phyloP scores from a whole-genome alignment of 1,140 invertebrate species.

The Whitmania pigra region DNA sequence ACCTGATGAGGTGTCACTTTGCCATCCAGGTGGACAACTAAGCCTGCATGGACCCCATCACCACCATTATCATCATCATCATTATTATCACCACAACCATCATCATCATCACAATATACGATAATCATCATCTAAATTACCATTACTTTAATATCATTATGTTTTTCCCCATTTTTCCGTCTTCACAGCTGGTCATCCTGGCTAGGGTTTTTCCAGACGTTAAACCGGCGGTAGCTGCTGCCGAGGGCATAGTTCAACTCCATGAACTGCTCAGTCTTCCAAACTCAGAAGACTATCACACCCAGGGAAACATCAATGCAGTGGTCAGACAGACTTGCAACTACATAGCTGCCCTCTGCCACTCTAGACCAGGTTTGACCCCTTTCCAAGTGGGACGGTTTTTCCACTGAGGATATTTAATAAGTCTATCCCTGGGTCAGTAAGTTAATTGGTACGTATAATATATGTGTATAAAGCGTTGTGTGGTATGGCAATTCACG shows the following conservation, averaged over 20 bases:
- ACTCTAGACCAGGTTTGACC: slow-evolving; percentile 4
- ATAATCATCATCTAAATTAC: too few relatives aligned
- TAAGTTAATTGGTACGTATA: too few relatives aligned
- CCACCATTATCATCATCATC: background rate
- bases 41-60: background rate
- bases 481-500: too few relatives aligned
- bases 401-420: too few relatives aligned
- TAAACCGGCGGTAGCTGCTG: slow-evolving; percentile 33
- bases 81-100: background rate
- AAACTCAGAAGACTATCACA: background rate
- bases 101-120: too few relatives aligned
- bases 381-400: background rate
- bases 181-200: slow-evolving; percentile 37
- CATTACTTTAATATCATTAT: too few relatives aligned
- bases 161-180: too few relatives aligned
- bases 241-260: background rate
- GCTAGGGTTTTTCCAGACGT: slow-evolving; percentile 40
- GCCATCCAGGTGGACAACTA: slow-evolving; percentile 5
- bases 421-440: too few relatives aligned
- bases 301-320: background rate
- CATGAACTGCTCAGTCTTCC: background rate
- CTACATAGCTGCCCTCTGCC: slow-evolving; percentile 15
- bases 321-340: slow-evolving; percentile 1
- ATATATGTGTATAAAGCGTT: too few relatives aligned
- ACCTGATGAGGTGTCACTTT: background rate